These are phyloP conservation scores for Aspiorhynchus laticeps DNA, from an alignment of 2,113 vertebrate genomes.

Conservation along the genomic window DNA sequence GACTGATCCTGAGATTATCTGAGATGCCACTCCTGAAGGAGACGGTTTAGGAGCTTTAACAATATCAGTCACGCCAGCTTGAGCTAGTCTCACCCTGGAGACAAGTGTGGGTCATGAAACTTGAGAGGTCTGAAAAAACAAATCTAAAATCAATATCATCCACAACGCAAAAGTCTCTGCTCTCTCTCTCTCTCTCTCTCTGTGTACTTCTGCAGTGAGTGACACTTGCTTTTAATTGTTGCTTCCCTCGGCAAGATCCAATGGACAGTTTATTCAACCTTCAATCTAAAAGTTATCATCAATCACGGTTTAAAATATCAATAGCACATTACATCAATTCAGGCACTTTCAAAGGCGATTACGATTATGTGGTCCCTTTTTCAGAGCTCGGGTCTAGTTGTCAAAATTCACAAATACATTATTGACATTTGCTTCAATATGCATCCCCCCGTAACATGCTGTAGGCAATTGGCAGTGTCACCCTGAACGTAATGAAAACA, in stretches of 20 bases:
- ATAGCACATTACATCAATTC: slow-evolving; percentile 53
- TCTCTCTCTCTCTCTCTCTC: slow-evolving; percentile 54
- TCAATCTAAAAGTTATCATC: slow-evolving; percentile 52
- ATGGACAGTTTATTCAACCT: slow-evolving; percentile 45
- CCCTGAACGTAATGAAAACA: slow-evolving; percentile 40
- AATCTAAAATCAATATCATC: slow-evolving; percentile 83
- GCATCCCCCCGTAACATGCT: slow-evolving; percentile 25
- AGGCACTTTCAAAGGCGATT: slow-evolving; percentile 47
- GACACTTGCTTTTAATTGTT: slow-evolving; percentile 55
- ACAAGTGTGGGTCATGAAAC: slow-evolving; percentile 78
- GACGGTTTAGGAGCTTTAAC: slow-evolving; percentile 76
- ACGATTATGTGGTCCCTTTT: slow-evolving; percentile 27
- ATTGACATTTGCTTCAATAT: slow-evolving; percentile 47
- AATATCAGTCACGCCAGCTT: slow-evolving; percentile 80
- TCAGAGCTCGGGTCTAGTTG: slow-evolving; percentile 36
- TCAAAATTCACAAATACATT: slow-evolving; percentile 47
- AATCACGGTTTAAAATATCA: slow-evolving; percentile 57
- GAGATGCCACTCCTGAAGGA: slow-evolving; percentile 76
- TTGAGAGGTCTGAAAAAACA: slow-evolving; percentile 82
- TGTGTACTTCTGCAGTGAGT: slow-evolving; percentile 45
- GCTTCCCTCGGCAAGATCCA: slow-evolving; percentile 42
- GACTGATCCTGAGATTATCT: slow-evolving; percentile 76
- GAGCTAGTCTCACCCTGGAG: slow-evolving; percentile 77
- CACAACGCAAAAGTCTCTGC: slow-evolving; percentile 74
- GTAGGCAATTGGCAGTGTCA: slow-evolving; percentile 38